These are phyloP conservation scores for Elymnias hypermnestra DNA, from an alignment of 1,140 invertebrate genomes.

Conservation along the genomic window DNA sequence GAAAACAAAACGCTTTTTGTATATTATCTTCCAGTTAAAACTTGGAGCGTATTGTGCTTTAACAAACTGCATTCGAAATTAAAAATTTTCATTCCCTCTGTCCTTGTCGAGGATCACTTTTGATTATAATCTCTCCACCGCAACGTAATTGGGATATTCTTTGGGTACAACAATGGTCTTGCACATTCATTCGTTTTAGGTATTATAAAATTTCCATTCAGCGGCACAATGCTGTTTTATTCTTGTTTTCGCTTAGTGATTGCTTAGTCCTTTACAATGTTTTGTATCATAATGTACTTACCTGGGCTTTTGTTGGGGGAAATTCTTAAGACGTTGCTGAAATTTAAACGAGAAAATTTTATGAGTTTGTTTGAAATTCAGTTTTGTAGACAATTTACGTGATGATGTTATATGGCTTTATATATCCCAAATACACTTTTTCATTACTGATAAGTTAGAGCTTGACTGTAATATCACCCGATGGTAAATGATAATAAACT, in stretches of 20 bases:
- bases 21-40: constrained; percentile 57
- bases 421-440: no score
- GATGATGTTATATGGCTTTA: no score
- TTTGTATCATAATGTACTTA: constrained; percentile 30
- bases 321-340: constrained; percentile 16
- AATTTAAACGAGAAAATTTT: not conserved
- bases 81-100: constrained; percentile 66
- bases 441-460: no score
- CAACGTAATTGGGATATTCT: constrained; percentile 71
- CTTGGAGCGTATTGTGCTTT: constrained; percentile 59
- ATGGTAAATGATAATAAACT: no score
- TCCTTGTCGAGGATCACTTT: constrained; percentile 64
- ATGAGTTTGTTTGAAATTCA: not conserved
- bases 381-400: no score
- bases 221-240: constrained; percentile 29
- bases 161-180: constrained; percentile 57
- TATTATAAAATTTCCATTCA: constrained; percentile 60
- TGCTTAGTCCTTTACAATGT: constrained; percentile 29
- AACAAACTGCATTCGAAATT: constrained; percentile 74
- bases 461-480: no score
- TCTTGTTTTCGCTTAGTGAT: constrained; percentile 28
- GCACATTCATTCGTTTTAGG: constrained; percentile 67
- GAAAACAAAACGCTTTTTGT: constrained; percentile 56
- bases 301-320: constrained; percentile 17
- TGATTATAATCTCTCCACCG: constrained; percentile 68